Base-by-base conservation (phyloP, 2,888 invertebrate species). In the Philopedon plagiatum region DNA sequence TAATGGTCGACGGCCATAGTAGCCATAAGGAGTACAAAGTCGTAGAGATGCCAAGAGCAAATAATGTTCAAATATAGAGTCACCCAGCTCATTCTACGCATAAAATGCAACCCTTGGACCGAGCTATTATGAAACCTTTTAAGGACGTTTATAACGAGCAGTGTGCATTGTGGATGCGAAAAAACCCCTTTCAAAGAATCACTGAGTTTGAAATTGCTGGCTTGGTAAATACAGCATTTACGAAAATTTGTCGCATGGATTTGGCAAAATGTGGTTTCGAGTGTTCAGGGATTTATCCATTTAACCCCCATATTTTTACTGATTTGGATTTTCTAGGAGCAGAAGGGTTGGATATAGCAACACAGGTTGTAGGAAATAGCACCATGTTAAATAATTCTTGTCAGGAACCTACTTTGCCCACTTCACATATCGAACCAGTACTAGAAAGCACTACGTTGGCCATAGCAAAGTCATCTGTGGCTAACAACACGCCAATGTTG, bases 71-170 rank as follows among this genome's bases (percentile, higher is more conserved):
- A 3, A 5, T 29, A 29, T n/a, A n/a, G n/a, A n/a, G n/a, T n/a
- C n/a, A n/a, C n/a, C n/a, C n/a, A n/a, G n/a, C 5, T 34, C 34
- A 34, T 11, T 2, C 11, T 8, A 9, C 34, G 8, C 34, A 39
- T 9, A 39, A 39, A 15, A 2, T 39, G 3, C 39, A 39, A 15
- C 39, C 15, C 15, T 15, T 13, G 39, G 39, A 13, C 15, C 4
- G 39, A 15, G 15, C 39, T n/a, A 13, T 39, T 39, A 39, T 39
- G 29, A 51, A 51, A 13, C 51, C 51, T n/a, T 51, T 51, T 29
- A 51, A 51, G 19, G 13, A 26, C 9, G 51, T 19, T n/a, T 51
- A 13, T 13, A 51, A 51, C 26, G 29, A 39, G 3, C 2, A n/a
- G 15, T 13, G 15, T 15, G 15, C 39, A 39, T 34, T 5, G 2